Conservation (phyloP, 2,113 vertebrate species). For the Platycercus adscitus region DNA sequence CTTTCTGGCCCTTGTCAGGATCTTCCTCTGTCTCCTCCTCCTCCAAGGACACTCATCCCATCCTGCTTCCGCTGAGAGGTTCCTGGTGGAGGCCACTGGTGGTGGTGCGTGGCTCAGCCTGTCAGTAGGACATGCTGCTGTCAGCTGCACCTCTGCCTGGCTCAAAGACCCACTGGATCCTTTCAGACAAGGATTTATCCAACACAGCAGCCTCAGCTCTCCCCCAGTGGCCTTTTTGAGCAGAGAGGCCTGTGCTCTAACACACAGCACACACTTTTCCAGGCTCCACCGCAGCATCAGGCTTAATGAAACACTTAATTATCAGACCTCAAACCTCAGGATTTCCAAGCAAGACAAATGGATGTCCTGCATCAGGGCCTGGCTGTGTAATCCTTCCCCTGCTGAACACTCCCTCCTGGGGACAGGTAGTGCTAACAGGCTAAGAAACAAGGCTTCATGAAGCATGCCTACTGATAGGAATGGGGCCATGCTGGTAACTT, state of each 20-base stretch:
- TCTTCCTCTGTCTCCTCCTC: background rate
- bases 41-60: background rate
- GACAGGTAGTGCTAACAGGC: background rate
- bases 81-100: background rate
- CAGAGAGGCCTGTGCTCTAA: background rate
- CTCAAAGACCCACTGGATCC: background rate
- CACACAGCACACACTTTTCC: background rate
- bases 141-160: background rate
- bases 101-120: background rate
- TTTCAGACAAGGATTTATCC: background rate
- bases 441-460: background rate
- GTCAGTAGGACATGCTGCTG: background rate
- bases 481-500: background rate
- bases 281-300: background rate
- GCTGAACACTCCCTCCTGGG: background rate
- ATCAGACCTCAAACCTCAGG: background rate
- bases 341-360: background rate
- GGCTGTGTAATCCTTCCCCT: background rate
- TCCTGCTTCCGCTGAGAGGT: background rate
- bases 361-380: background rate
- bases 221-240: background rate
- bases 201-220: background rate
- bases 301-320: slow-evolving; percentile 63
- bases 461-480: background rate
- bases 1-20: background rate